Conservation (phyloP, 2,113 vertebrate species). For the Physeter macrocephalus region DNA sequence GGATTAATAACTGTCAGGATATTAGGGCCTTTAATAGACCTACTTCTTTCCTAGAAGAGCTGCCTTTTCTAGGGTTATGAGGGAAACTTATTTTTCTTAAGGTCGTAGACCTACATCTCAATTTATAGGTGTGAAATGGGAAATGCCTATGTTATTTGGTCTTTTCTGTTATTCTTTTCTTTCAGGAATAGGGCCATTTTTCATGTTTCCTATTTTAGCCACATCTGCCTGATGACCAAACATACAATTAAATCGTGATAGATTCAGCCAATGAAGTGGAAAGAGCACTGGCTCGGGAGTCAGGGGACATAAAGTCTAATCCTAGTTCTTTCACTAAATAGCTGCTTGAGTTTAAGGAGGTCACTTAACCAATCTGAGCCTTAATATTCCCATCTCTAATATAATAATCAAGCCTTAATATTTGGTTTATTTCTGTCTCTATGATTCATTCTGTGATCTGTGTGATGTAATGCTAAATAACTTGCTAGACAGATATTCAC, state of each 20-base stretch:
- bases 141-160: not conserved
- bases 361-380: not conserved
- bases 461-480: not conserved
- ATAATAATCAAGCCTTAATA: not conserved
- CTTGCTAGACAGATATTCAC: not conserved
- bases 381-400: not conserved
- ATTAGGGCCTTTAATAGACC: not conserved
- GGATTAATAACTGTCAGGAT: not conserved
- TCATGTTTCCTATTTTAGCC: not conserved
- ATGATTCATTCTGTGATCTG: not conserved
- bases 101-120: not conserved
- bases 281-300: not conserved
- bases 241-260: not conserved
- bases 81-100: not conserved
- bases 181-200: not conserved
- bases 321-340: not conserved
- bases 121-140: not conserved
- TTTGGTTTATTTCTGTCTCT: slow-evolving; percentile 1
- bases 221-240: not conserved
- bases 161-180: not conserved
- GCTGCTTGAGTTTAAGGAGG: not conserved
- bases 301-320: not conserved
- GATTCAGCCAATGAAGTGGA: not conserved
- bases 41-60: not conserved
- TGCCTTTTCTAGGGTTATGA: not conserved